A percentile compares a stretch with the other conserved stretches of the same genome.
These are phyloP conservation scores for Propithecus perrieri DNA, from an alignment of 2,797 vertebrate genomes.

Conservation along the genomic window DNA sequence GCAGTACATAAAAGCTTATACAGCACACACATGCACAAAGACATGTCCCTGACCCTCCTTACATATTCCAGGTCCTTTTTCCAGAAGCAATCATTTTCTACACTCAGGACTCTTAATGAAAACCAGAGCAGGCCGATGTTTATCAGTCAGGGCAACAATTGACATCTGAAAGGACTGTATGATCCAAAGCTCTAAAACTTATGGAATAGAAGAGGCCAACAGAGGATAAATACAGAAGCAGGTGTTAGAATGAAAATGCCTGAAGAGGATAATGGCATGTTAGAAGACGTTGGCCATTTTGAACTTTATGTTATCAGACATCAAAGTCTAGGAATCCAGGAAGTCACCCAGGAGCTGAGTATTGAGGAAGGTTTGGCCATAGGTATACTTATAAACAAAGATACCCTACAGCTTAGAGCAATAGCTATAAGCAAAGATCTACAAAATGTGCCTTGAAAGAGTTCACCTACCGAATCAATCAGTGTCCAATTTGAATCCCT, in stretches of 20 bases:
- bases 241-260: not conserved
- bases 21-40: not conserved
- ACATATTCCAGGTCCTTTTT: not conserved
- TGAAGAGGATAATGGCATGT: not conserved
- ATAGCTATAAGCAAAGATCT: not conserved
- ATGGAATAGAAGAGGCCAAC: not conserved
- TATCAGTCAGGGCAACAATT: not conserved
- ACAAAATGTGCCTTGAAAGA: not conserved
- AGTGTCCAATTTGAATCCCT: not conserved
- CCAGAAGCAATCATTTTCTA: not conserved
- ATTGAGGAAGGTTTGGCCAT: not conserved
- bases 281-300: not conserved
- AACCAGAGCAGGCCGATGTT: not conserved
- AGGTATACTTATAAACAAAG: not conserved
- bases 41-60: not conserved
- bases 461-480: not conserved
- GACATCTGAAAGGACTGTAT: not conserved
- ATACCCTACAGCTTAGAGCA: not conserved
- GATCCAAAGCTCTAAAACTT: not conserved
- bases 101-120: not conserved
- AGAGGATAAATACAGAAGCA: not conserved
- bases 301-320: not conserved
- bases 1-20: not conserved
- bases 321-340: not conserved
- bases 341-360: not conserved